Conservation (phyloP, 2,797 vertebrate genomes). For the Picus viridis region DNA sequence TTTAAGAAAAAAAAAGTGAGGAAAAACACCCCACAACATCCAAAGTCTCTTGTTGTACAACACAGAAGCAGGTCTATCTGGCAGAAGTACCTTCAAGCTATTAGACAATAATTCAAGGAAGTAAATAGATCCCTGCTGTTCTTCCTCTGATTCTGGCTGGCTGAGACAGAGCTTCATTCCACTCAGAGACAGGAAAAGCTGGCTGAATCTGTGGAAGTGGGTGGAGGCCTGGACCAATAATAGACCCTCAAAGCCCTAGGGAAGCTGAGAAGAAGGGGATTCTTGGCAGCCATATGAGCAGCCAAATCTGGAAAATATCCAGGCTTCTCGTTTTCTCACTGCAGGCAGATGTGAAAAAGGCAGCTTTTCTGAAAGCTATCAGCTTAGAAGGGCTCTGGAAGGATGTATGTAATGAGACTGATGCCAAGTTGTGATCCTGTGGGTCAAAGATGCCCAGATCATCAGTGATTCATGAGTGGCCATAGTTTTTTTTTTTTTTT, state of each 20-base stretch:
- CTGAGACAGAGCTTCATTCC: constrained; percentile 20
- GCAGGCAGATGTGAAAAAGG: constrained; percentile 13
- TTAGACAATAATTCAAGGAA: constrained; percentile 63
- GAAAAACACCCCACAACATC: background rate
- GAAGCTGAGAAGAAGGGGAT: constrained; percentile 1
- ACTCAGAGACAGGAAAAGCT: background rate
- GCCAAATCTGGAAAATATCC: constrained; percentile 6
- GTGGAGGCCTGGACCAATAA: constrained; percentile 52
- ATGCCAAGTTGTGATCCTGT: background rate
- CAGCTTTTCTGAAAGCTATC: background rate
- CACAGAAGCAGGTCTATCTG: background rate
- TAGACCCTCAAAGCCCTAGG: constrained; percentile 32
- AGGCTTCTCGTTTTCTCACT: constrained; percentile 6
- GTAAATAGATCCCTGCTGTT: constrained; percentile 49
- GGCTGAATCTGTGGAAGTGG: constrained; percentile 59
- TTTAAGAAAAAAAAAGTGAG: background rate
- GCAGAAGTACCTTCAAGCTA: constrained; percentile 32
- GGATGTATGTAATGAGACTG: background rate
- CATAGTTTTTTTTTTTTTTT: background rate
- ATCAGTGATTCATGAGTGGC: background rate
- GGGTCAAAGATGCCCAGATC: background rate
- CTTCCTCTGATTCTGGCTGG: constrained; percentile 62
- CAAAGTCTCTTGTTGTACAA: background rate
- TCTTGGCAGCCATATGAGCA: constrained; percentile 4
- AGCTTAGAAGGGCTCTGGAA: background rate